phyloP scores from a whole-genome alignment of 2,888 invertebrate species.

The Caenorhabditis parvicauda region DNA sequence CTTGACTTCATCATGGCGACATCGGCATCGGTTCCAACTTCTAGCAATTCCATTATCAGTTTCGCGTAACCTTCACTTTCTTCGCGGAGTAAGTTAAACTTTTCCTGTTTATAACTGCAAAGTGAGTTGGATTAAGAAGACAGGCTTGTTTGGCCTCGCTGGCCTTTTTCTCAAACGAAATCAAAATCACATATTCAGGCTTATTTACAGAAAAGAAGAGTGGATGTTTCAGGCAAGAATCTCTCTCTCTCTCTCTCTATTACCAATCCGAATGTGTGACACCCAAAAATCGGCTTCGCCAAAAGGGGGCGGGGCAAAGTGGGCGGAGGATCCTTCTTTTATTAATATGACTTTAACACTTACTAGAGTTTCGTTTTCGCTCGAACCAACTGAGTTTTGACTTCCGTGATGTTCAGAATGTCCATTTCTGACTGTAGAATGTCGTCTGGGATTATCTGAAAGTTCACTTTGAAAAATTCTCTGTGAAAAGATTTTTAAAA shows the following conservation, averaged over 20 bases:
- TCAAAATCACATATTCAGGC: not conserved
- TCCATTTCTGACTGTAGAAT: conserved; percentile 45
- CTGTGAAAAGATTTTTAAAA: no score
- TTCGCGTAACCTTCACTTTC: conserved; percentile 99
- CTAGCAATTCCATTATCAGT: conserved; percentile 61
- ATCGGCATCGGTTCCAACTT: conserved; percentile 10
- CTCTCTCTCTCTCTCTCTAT: not conserved
- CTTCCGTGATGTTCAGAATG: conserved; percentile 31
- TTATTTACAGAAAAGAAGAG: conserved; percentile 3
- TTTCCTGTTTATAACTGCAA: conserved; percentile 92
- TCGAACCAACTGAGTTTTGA: conserved; percentile 41
- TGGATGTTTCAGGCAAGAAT: not conserved
- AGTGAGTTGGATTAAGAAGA: not conserved
- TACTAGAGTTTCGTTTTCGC: conserved; percentile 55
- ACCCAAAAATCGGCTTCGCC: no score
- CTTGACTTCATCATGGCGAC: conserved; percentile 23
- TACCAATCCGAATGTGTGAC: no score
- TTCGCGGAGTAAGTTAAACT: conserved; percentile 95
- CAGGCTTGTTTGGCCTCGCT: not conserved
- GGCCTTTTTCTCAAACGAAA: not conserved
- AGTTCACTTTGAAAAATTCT: no score
- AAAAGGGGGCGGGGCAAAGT: no score
- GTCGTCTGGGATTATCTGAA: conserved; percentile 50
- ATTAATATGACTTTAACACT: conserved; percentile 9
- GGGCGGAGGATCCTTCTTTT: no score